Conservation (phyloP, 2,797 vertebrate genomes). For the Mycteria americana region DNA sequence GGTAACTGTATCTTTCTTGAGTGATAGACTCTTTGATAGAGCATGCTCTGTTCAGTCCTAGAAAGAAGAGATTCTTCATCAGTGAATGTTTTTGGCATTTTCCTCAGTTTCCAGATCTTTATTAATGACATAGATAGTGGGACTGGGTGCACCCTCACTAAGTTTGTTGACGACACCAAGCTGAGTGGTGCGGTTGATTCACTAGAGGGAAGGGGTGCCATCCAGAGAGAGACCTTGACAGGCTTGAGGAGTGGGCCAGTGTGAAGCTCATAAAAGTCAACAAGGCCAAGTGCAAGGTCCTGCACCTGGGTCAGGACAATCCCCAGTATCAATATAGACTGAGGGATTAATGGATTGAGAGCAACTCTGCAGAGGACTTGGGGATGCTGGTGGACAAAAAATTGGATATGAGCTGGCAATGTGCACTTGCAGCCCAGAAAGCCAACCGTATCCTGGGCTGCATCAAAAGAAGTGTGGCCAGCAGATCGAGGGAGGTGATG, state of each 20-base stretch:
- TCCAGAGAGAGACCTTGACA: neutral
- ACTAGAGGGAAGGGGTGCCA: neutral
- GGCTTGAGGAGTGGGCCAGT: neutral
- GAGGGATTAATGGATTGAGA: neutral
- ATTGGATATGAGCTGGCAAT: neutral
- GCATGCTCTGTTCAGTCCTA: slow-evolving; percentile 89
- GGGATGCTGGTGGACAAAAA: neutral
- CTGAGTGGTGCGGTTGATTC: neutral
- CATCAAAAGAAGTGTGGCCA: neutral
- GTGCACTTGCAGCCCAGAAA: neutral
- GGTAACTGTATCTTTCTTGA: slow-evolving; percentile 87
- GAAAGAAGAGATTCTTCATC: slow-evolving; percentile 44
- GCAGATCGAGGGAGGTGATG: neutral
- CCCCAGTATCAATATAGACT: neutral
- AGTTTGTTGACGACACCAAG: neutral
- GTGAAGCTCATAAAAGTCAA: neutral
- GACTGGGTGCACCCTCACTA: neutral
- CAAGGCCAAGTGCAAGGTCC: neutral
- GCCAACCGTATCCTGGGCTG: neutral
- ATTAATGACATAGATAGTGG: neutral
- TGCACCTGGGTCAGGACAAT: neutral
- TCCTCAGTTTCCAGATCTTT: neutral
- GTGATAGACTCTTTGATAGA: slow-evolving; percentile 84
- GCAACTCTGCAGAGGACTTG: neutral
- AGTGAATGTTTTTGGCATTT: neutral